Evolutionary conservation across 1,140 invertebrate species (phyloP).

Genomic region (Ericerus pela): DNA sequence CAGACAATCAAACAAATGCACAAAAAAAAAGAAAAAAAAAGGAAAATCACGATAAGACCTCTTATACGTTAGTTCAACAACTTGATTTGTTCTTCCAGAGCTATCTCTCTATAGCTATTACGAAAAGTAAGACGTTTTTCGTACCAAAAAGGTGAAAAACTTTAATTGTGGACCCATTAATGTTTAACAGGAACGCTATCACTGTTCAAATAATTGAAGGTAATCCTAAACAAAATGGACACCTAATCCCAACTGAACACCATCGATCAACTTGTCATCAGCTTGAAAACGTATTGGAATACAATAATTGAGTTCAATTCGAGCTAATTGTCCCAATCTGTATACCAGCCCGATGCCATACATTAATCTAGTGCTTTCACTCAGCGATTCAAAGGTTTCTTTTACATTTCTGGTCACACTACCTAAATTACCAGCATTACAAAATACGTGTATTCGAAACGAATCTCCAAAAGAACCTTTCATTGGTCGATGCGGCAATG

Average conservation of each 20-base stretch:
- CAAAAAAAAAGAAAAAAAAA: too few species aligned
- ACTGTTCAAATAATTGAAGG: too few species aligned
- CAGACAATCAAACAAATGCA: too few species aligned
- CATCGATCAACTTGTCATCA: conserved; percentile 30
- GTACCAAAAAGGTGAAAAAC: too few species aligned
- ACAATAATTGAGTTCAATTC: conserved; percentile 76
- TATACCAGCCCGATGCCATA: conserved; percentile 62
- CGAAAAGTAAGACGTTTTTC: too few species aligned
- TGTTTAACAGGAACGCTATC: too few species aligned
- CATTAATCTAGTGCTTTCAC: conserved; percentile 40
- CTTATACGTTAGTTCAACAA: too few species aligned
- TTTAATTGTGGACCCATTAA: too few species aligned
- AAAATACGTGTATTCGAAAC: conserved; percentile 57
- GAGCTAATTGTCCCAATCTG: conserved; percentile 54
- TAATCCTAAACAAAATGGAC: background rate
- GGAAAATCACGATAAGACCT: too few species aligned
- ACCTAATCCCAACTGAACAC: background rate
- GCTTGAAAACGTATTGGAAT: conserved; percentile 42
- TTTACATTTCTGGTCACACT: conserved; percentile 27
- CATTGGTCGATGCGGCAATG: conserved; percentile 65
- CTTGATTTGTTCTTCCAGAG: too few species aligned
- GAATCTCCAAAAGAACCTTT: conserved; percentile 58
- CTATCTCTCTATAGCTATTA: too few species aligned
- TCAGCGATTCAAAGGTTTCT: conserved; percentile 32
- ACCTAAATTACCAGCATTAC: conserved; percentile 64